Percentiles rank a stretch among this genome's conserved stretches.
Evolutionary conservation across 2,888 invertebrate genomes (phyloP).

Genomic region (Agonum fuliginosum): DNA sequence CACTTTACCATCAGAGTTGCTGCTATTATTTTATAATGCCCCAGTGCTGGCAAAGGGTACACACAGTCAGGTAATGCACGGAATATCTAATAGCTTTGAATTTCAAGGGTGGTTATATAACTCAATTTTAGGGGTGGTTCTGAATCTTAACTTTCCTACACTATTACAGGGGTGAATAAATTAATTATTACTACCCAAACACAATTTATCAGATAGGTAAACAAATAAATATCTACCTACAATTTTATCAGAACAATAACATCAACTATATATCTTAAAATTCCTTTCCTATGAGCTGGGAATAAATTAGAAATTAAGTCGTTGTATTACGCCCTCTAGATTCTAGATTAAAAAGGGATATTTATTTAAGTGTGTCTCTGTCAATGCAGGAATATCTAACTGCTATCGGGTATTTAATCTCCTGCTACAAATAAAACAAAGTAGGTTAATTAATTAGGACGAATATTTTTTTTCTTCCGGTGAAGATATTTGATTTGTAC

Average conservation of each 20-base stretch:
- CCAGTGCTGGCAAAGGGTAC: neutral
- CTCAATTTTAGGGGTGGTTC: conserved; percentile 7
- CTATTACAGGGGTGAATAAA: conserved; percentile 21
- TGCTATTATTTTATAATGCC: conserved; percentile 7
- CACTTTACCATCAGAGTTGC: neutral
- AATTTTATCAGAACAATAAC: neutral
- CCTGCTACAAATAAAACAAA: too few relatives aligned
- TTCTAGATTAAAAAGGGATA: neutral
- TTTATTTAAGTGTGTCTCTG: too few relatives aligned
- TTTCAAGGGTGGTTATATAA: conserved; percentile 16
- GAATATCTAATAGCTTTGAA: conserved; percentile 15
- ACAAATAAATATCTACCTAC: conserved; percentile 17
- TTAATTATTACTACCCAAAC: conserved; percentile 15
- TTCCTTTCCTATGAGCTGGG: neutral
- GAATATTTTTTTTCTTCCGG: too few relatives aligned
- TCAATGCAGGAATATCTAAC: too few relatives aligned
- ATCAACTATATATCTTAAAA: conserved; percentile 8
- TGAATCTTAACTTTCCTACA: conserved; percentile 9
- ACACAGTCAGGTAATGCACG: conserved; percentile 1
- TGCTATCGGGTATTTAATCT: too few relatives aligned
- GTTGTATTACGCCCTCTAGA: neutral
- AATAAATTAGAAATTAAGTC: neutral
- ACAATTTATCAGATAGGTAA: conserved; percentile 15
- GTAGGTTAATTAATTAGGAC: too few relatives aligned
- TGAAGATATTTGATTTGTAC: too few relatives aligned